phyloP scores from a whole-genome alignment of 30 jellyfish, hydroid and myxozoan genomes.

The Pelagia noctiluca region DNA sequence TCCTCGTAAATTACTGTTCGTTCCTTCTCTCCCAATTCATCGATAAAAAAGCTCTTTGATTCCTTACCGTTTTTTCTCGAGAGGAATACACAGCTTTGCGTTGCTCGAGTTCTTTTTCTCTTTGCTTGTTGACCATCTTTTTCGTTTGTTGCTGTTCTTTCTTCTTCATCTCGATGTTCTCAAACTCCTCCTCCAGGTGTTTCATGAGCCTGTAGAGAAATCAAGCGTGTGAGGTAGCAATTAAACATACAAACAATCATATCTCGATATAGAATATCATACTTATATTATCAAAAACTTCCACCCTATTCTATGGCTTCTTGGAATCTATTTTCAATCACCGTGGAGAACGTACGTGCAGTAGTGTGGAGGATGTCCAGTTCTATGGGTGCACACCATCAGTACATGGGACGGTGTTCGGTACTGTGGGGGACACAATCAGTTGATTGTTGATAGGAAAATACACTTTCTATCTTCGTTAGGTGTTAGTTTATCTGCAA shows the following conservation, averaged over 20 bases:
- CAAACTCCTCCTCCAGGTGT: conserved; percentile 47
- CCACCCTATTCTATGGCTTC: too few relatives aligned
- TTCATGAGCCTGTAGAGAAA: conserved; percentile 59
- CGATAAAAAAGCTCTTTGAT: not conserved
- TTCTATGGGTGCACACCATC: too few relatives aligned
- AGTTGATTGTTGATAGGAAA: too few relatives aligned
- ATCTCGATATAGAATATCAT: not conserved
- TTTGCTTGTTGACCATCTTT: conserved; percentile 18
- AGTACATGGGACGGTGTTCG: too few relatives aligned
- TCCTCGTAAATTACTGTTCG: too few relatives aligned
- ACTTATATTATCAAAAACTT: too few relatives aligned
- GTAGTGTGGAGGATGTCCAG: too few relatives aligned
- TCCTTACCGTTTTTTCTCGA: not conserved
- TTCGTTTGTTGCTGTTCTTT: conserved; percentile 23
- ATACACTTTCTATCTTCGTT: too few relatives aligned
- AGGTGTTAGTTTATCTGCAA: too few relatives aligned
- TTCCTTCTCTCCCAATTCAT: conserved; percentile 41
- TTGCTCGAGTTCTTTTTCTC: conserved; percentile 55
- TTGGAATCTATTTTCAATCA: too few relatives aligned
- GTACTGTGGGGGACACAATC: too few relatives aligned
- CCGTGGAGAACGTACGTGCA: too few relatives aligned
- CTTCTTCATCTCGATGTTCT: conserved; percentile 47
- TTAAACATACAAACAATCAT: not conserved
- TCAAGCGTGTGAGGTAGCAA: not conserved
- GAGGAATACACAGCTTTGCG: not conserved